Evolutionary conservation across 2,888 invertebrate genomes (phyloP).

Genomic region (Pachymerium ferrugineum): DNA sequence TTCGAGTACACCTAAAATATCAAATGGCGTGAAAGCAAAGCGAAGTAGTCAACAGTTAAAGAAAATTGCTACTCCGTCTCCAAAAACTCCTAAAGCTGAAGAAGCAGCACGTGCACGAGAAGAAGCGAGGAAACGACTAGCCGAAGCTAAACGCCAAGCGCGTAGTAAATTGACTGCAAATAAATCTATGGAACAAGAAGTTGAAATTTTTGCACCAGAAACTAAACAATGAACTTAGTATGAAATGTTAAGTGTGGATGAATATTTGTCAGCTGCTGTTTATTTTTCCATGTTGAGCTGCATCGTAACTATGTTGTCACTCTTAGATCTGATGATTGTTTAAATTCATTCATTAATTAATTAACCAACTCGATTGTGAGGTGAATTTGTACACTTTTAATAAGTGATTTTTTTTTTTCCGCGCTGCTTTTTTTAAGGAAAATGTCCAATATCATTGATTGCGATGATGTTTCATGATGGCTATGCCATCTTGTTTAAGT

Average conservation of each 20-base stretch:
- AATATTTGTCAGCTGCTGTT: neutral
- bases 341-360: neutral
- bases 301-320: constrained; percentile 22
- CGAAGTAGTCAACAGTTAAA: neutral
- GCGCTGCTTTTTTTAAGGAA: neutral
- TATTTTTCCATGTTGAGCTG: constrained; percentile 20
- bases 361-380: constrained; percentile 6
- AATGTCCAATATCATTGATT: constrained; percentile 17
- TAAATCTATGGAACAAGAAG: neutral
- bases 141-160: constrained; percentile 65
- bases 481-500: constrained; percentile 11
- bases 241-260: neutral
- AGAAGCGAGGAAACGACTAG: constrained; percentile 68
- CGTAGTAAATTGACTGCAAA: constrained; percentile 33
- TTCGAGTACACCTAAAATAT: neutral
- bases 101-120: constrained; percentile 48
- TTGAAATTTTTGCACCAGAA: constrained; percentile 29
- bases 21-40: constrained; percentile 25
- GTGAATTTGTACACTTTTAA: constrained; percentile 1
- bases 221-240: constrained; percentile 5
- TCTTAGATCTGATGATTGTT: constrained; percentile 14
- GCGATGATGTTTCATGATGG: constrained; percentile 23
- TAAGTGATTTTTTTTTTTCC: neutral
- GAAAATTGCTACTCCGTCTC: neutral
- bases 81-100: constrained; percentile 37